Base-by-base conservation (phyloP, 2,113 vertebrate species). In the Cheirogaleus medius region DNA sequence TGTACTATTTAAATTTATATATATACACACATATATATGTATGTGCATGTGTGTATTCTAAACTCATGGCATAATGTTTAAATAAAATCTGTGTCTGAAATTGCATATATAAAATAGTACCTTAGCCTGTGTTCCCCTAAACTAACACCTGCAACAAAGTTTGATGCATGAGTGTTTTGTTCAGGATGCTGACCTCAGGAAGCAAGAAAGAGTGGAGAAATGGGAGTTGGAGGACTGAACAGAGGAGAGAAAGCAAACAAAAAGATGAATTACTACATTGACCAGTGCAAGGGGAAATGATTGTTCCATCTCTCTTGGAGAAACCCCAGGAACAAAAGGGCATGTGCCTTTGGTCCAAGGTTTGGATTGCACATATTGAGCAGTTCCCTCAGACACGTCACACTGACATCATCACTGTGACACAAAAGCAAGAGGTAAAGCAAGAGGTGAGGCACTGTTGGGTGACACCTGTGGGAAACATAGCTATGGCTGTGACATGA, bases 1-100 rank as follows among this genome's bases (percentile, higher is more conserved):
- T 10, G 34, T 84, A 52, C 29, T 64, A 47, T 78, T 68, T 29
- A 17, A 63, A 63, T 60, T 12, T 49, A 8, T 47, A 32, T 42
- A 76, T 10, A 11, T 47, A 20, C 11, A 3, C 15, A 39, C 71
- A 29, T 56, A 68, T 60, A 89, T 44, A 27, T 47, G 25, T 54
- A 34, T 77, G 21, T 80, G 17, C 29, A n/a, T 9, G 32, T 18
- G 6, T 6, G n/a, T 44, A 39, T 17, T 21, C 27, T 86, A 86
- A 96, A 76, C 20, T 29, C 64, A 78, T n/a, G 21, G 27, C 37
- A 58, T 39, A 81, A 80, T 42, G 42, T 64, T 93, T 84, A 87
- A 91, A 56, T 87, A 58, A 95, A 93, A 85, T 88, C 63, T n/a
- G 14, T 84, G 5, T 87, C 91, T 68, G 20, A 91, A 80, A 78